Base-by-base conservation (phyloP, 2,888 invertebrate species). In the Cheilosia vulpina region DNA sequence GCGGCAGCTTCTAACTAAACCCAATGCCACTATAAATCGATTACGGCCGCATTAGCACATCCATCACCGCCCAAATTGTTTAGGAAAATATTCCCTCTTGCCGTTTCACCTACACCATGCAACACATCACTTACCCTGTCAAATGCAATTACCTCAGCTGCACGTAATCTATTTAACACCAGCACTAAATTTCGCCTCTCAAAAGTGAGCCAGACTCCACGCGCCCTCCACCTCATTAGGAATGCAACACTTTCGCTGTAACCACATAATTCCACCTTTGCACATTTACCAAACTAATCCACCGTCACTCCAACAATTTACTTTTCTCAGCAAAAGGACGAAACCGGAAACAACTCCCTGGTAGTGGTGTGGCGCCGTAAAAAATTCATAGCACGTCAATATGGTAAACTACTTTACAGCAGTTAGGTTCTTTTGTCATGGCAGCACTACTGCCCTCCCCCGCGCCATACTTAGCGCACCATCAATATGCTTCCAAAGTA, bases 131-230 rank as follows among this genome's bases (percentile, higher is more conserved):
- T 31, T 52, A 50, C 38, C 31, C 52, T 53, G 72, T 81, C 81
- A 81, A 85, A 77, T 81, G 66, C 81, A 85, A 77, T 77, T 81
- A 81, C 50, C 62, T 52, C 31, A 7, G 50, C 34, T 81, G 66
- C 85, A 85, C 85, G 81, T 85, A 85, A 85, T 85, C 85, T 85
- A 72, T 85, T 85, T 77, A 85, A 77, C 85, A 41, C 43, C 34
- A 45, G 43, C 62, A 72, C 63, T 72, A 71, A 72, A 71, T 62
- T 62, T 78, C 38, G 15, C 19, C 50, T 52, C 21, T 57, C 50
- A 62, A 52, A 66, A 53, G 47, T 19, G 43, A 62, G 52, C 21
- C 38, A 2, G 45, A 58, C 31, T 31, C 31, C 9, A 0, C 34
- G 13, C 27, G 13, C 24, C 43, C 41, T 19, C 11, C n/a, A 53